These are phyloP conservation scores for Diarsia brunnea DNA, from an alignment of 2,888 invertebrate species.

Conservation along the genomic window DNA sequence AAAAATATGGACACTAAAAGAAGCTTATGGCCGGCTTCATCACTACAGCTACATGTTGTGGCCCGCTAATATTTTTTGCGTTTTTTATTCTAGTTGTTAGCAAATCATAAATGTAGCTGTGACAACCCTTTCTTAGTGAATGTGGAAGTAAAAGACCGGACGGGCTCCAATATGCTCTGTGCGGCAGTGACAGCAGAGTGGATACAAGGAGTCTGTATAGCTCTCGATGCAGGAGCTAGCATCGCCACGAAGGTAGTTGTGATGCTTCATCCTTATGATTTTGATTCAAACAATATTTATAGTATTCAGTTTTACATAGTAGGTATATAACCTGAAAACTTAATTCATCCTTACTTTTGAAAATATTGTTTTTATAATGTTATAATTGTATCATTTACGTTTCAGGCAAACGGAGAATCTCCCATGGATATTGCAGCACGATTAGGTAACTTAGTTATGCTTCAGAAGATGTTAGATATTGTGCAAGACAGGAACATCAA, in stretches of 20 bases:
- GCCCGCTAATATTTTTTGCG: neutral
- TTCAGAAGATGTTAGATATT: slow-evolving; percentile 82
- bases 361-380: neutral
- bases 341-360: neutral
- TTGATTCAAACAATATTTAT: neutral
- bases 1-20: neutral
- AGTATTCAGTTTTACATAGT: neutral
- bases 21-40: neutral
- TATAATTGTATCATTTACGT: neutral
- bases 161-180: slow-evolving; percentile 79
- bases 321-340: neutral
- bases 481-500: slow-evolving; percentile 70
- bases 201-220: slow-evolving; percentile 83
- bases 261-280: neutral
- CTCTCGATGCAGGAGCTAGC: too few species aligned
- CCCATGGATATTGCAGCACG: slow-evolving; percentile 86
- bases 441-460: slow-evolving; percentile 80
- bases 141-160: slow-evolving; percentile 54
- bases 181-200: slow-evolving; percentile 82
- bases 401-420: slow-evolving; percentile 61
- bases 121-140: slow-evolving; percentile 24
- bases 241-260: slow-evolving; percentile 71
- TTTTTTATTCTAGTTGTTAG: slow-evolving; percentile 39
- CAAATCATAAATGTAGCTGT: slow-evolving; percentile 37
- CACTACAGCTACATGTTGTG: neutral